phyloP scores from a whole-genome alignment of 1,140 invertebrate species.

The Achroia grisella region DNA sequence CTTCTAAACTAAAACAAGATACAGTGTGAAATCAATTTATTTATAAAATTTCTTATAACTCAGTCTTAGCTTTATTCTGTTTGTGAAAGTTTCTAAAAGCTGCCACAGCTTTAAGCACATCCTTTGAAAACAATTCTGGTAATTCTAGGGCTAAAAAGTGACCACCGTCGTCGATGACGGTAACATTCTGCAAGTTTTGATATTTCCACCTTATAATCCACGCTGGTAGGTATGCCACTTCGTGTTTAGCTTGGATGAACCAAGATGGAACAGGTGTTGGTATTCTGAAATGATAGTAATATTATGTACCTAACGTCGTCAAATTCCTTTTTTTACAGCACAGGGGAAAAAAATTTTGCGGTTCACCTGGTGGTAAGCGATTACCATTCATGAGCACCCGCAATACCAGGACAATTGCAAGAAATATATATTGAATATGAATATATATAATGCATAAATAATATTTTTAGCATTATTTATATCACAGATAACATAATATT shows the following conservation, averaged over 20 bases:
- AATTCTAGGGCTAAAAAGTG: slow-evolving; percentile 86
- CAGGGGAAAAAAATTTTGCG: too few relatives aligned
- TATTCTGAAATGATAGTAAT: slow-evolving; percentile 46
- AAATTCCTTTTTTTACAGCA: too few relatives aligned
- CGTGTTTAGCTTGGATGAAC: slow-evolving; percentile 74
- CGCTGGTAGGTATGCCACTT: slow-evolving; percentile 69
- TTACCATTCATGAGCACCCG: too few relatives aligned
- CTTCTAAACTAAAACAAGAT: too few relatives aligned
- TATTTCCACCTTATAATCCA: slow-evolving; percentile 67
- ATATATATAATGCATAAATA: too few relatives aligned
- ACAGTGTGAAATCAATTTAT: neutral
- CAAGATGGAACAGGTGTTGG: slow-evolving; percentile 74
- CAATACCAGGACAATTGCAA: too few relatives aligned
- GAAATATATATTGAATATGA: too few relatives aligned
- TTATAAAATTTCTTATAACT: slow-evolving; percentile 18
- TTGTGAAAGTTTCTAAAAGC: slow-evolving; percentile 34
- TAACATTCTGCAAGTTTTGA: slow-evolving; percentile 73
- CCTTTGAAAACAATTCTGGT: slow-evolving; percentile 77
- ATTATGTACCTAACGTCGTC: too few relatives aligned
- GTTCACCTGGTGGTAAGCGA: too few relatives aligned
- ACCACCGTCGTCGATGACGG: slow-evolving; percentile 75
- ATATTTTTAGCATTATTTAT: too few relatives aligned
- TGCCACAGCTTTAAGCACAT: slow-evolving; percentile 52
- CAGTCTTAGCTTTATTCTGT: slow-evolving; percentile 30
- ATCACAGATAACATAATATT: too few relatives aligned